Evolutionary conservation across 2,797 vertebrate genomes (phyloP).

Genomic region (Coilia nasus): DNA sequence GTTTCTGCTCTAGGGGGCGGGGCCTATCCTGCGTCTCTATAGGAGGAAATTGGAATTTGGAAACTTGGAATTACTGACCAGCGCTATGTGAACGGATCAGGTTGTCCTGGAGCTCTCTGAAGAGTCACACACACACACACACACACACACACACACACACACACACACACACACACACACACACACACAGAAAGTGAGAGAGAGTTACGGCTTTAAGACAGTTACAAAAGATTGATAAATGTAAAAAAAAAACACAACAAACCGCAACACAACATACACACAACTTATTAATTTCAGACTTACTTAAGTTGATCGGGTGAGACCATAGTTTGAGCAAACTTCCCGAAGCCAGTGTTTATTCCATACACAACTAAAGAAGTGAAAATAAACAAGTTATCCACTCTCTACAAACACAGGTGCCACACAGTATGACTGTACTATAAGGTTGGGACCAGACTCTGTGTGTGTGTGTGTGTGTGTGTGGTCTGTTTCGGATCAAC

Average conservation of each 20-base stretch:
- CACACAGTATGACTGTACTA: background rate
- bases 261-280: background rate
- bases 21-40: background rate
- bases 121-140: conserved; percentile 12
- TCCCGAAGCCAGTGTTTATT: conserved; percentile 97
- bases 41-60: background rate
- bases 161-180: background rate
- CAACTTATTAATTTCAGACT: conserved; percentile 38
- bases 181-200: no score
- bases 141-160: conserved; percentile 7
- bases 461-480: no score
- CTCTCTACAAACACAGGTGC: background rate
- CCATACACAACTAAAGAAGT: conserved; percentile 90
- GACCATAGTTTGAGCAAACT: conserved; percentile 95
- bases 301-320: conserved; percentile 92
- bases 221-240: background rate
- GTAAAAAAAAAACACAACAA: no score
- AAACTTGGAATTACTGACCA: conserved; percentile 72
- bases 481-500: no score
- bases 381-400: conserved; percentile 29
- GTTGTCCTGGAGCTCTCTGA: conserved; percentile 95
- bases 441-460: no score
- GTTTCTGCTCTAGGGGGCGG: no score
- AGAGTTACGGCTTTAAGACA: no score
- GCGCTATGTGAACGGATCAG: conserved; percentile 94